Evolutionary conservation across 2,797 vertebrate genomes (phyloP), one percentile per base, ranked within the genome.

Genomic region (Cryptoblepharus egeriae): DNA sequence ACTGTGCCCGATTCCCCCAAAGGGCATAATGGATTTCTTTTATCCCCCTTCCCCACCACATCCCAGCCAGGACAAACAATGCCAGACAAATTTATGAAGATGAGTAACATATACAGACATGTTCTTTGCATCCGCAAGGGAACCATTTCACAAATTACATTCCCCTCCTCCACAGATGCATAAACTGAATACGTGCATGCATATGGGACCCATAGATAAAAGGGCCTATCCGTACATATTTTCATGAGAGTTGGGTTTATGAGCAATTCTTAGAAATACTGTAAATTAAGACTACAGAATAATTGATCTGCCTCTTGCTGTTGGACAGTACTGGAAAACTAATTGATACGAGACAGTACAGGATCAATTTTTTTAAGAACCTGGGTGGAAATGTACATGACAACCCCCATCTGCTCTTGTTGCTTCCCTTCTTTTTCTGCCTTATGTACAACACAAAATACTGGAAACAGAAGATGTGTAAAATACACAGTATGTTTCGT

Each of bases 401-500:
- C 13, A 52, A 15, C 13, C 71, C 70, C 30, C 22, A 22, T 57
- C 49, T 69, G 37, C 4, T 70, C 69, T 76, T 58, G 15, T 49
- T 63, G 32, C 12, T 63, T 71, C 30, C 32, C n/a, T 49, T 35
- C 67, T 64, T 28, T 63, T 70, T 60, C 78, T 71, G 58, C 68
- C 35, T 82, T 76, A 26, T 32, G 57, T 61, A 30, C 81, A 82
- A 32, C 61, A 71, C 35, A 49, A 78, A 13, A 83, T 78, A 65
- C 55, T 84, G 70, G 39, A 49, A 61, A 37, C 16, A 74, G n/a
- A 45, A 42, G 37, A 79, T 74, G 61, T 74, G 24, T 73, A 74
- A 78, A 79, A 84, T 74, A 74, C 28, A 67, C 37, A 65, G 35
- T 57, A 68, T 75, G 61, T 28, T 74, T 75, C 63, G 45, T 79